Evolutionary conservation across 2,888 invertebrate genomes (phyloP).

Genomic region (Andrena hattorfiana): DNA sequence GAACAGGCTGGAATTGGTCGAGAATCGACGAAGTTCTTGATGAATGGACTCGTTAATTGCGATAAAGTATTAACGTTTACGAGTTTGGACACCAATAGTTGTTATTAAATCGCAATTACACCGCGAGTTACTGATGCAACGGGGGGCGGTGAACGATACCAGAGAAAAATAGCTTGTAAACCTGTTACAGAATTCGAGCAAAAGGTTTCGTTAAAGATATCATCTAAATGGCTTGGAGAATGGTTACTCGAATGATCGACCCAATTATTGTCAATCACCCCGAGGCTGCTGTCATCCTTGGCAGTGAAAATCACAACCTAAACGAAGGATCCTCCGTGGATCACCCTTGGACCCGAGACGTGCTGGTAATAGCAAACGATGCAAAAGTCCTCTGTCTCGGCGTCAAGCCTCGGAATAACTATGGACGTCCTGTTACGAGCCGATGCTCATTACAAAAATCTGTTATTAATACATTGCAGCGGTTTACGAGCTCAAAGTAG

Average conservation of each 20-base stretch:
- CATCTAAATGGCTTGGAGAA: no score
- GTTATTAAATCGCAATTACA: background rate
- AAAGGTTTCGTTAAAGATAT: no score
- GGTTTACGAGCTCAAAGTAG: slow-evolving; percentile 20
- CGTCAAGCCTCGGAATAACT: background rate
- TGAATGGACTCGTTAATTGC: background rate
- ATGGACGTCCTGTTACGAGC: background rate
- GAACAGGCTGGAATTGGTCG: background rate
- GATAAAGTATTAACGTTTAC: background rate
- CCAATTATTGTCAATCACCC: no score
- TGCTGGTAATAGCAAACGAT: slow-evolving; percentile 14
- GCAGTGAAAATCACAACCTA: background rate
- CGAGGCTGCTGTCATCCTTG: background rate
- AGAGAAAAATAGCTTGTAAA: no score
- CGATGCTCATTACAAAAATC: background rate
- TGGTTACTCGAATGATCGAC: no score
- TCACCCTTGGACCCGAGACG: background rate
- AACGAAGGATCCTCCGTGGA: no score
- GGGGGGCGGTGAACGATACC: background rate
- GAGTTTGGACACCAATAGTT: background rate
- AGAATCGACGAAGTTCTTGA: background rate
- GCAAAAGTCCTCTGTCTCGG: background rate
- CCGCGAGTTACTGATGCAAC: background rate
- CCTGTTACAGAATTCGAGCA: no score
- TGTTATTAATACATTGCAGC: slow-evolving; percentile 14